Evolutionary conservation across 2,888 invertebrate genomes (phyloP), one percentile per base, ranked within the genome.

Genomic region (Lasioglossum morio): DNA sequence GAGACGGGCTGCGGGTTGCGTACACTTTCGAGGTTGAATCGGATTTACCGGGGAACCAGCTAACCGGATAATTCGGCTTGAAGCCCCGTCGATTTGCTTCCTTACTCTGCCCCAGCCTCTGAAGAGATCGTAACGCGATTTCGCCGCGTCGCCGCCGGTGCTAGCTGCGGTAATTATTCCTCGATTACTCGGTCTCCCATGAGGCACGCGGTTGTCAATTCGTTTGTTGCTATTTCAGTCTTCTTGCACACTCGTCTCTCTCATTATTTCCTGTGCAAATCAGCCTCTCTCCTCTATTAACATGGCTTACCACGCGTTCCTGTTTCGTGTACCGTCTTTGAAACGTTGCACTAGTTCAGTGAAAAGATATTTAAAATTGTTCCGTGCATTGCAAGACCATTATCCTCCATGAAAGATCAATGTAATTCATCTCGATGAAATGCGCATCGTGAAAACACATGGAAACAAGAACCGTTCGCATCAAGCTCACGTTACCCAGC

Each of bases 51-150:
- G 75, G 75, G 57, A 78, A 80, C 84, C 43, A 76, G 84, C 78
- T 87, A 90, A 87, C 82, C 90, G 74, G 87, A 76, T 90, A 87
- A 89, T 89, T 87, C 76, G 78, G 69, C 63, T 23, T 16, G 76
- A 84, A 78, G 63, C 23, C 48, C 48, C 84, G 79, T 81, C 83
- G 87, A 87, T 87, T 87, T 77, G 81, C 60, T 77, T 81, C 79
- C 84, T 79, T 88, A 34, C 81, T 70, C 60, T 53, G 53, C 1
- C 53, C 4, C 10, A 3, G 53, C 72, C 69, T 60, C 83, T 72
- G 85, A 83, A 88, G 81, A 90, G 86, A 84, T 88, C 84, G 86
- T 90, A 86, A 90, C 72, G 73, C 66, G 82, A 89, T 90, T 90
- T 89, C 81, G 27, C 23, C 53, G 75, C n/a, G 46, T 16, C 16